Base-by-base conservation (phyloP, 2,888 invertebrate species). In the Theretra japonica region DNA sequence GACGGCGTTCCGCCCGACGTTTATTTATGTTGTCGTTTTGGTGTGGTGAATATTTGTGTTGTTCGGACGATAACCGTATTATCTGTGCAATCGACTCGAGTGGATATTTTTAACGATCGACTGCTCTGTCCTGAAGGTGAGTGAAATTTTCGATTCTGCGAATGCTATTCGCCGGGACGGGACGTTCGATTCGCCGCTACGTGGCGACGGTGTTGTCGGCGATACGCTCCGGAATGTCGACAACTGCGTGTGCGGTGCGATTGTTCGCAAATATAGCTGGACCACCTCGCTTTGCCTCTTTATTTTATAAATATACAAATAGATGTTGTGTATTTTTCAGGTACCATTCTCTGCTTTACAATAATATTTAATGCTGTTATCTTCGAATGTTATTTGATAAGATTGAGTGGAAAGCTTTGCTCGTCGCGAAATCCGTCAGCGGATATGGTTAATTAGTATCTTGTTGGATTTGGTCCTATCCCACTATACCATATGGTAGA, bases 21-120 rank as follows among this genome's bases (percentile, higher is more conserved):
- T 93, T 93, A 93, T 94, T 92, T 93, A 93, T 94, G 94, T 94
- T 93, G 92, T 94, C 93, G 91, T 93, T 92, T 92, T 94, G 91
- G 94, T 94, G 94, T 93, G 89, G 94, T 94, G 94, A 91, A 93
- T 93, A 92, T 92, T 91, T 92, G 94, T 94, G 94, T 88, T 91
- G 89, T 92, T 92, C 91, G 90, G 89, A 90, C 93, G 89, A 93
- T 92, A 91, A 91, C 93, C 92, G 93, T 94, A 91, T 92, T 91
- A 92, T 92, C 93, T 92, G 93, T 93, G 94, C 88, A 86, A 89
- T 89, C 88, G 87, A 91, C 85, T 87, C 88, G 85, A 85, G 90
- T 92, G 94, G 93, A 94, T 93, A 93, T 93, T 90, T 91, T 87
- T 90, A 90, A 89, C 88, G 85, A 89, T 86, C 86, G 85, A 87